phyloP scores from a whole-genome alignment of 2,797 vertebrate genomes.

The Vultur gryphus region DNA sequence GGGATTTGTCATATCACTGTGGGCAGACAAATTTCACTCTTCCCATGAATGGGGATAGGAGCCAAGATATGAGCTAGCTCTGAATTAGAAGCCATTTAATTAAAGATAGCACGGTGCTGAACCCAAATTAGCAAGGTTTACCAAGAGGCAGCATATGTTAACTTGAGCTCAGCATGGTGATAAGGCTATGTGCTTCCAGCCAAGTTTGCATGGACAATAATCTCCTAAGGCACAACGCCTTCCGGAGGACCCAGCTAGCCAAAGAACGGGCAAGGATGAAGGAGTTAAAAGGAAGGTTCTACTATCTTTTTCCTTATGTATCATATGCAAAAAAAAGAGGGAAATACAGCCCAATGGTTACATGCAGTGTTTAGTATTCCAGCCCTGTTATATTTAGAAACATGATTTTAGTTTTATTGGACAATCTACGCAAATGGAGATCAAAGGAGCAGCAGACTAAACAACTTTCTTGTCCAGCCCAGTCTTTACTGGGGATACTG shows the following conservation, averaged over 20 bases:
- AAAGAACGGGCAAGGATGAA: neutral
- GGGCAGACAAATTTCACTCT: neutral
- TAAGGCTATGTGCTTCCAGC: neutral
- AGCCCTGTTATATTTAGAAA: neutral
- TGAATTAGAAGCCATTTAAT: slow-evolving; percentile 34
- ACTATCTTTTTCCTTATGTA: neutral
- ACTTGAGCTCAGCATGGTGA: neutral
- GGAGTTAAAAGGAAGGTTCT: neutral
- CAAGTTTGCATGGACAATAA: neutral
- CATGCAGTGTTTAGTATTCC: neutral
- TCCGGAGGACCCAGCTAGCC: neutral
- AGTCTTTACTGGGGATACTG: neutral
- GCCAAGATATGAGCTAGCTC: neutral
- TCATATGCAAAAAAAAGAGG: rapidly evolving
- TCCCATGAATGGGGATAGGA: neutral
- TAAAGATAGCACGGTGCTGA: slow-evolving; percentile 10
- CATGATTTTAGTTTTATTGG: neutral
- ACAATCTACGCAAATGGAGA: neutral
- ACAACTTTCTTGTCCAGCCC: neutral
- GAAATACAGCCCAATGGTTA: neutral
- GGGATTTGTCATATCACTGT: neutral
- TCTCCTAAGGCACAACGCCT: neutral
- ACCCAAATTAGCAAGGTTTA: slow-evolving; percentile 21
- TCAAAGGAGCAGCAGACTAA: neutral
- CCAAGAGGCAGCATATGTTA: neutral